These are phyloP conservation scores for Xylocampa areola DNA, from an alignment of 2,888 invertebrate genomes.

Conservation along the genomic window DNA sequence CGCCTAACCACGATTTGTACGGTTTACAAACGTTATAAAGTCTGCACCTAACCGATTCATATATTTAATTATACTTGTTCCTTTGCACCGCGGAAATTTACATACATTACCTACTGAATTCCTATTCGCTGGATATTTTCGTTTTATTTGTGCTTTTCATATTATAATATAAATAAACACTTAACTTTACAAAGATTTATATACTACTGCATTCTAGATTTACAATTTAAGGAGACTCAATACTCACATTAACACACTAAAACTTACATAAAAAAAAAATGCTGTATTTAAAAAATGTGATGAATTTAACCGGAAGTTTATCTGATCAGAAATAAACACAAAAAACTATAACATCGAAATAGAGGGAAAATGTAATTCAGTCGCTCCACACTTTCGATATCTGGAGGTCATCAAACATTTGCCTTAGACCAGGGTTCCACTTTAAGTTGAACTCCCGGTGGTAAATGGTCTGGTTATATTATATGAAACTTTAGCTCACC, in stretches of 20 bases:
- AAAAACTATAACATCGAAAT: conserved; percentile 42
- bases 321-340: conserved; percentile 13
- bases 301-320: conserved; percentile 6
- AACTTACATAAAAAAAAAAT: too few relatives aligned
- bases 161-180: too few relatives aligned
- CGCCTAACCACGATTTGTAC: conserved; percentile 72
- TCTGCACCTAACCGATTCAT: conserved; percentile 50
- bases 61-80: conserved; percentile 63
- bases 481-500: conserved; percentile 8
- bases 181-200: too few relatives aligned
- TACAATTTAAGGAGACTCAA: too few relatives aligned
- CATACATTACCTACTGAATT: conserved; percentile 61
- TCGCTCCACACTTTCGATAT: conserved; percentile 71
- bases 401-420: conserved; percentile 79
- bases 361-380: conserved; percentile 62
- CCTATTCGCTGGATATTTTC: conserved; percentile 25
- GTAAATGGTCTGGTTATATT: conserved; percentile 18
- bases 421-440: conserved; percentile 67
- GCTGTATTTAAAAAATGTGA: conserved; percentile 10
- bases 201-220: too few relatives aligned
- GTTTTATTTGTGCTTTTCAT: background rate
- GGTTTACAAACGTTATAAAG: conserved; percentile 57
- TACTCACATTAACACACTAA: too few relatives aligned
- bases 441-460: conserved; percentile 61
- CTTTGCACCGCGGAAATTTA: conserved; percentile 57